Evolutionary conservation across 2,113 vertebrate species (phyloP).

Genomic region (Gobio gobio): DNA sequence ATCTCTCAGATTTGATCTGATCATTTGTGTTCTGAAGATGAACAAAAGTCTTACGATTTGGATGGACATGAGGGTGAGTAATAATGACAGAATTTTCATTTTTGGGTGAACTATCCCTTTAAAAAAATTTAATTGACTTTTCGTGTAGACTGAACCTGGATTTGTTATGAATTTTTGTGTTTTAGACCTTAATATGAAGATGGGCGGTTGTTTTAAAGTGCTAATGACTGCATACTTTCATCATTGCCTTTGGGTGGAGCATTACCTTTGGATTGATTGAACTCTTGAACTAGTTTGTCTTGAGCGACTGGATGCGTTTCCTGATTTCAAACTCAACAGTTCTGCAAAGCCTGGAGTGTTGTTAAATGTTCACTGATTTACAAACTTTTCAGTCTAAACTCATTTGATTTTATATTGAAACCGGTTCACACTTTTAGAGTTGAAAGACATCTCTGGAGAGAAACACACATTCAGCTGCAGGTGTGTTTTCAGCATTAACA

Average conservation of each 20-base stretch:
- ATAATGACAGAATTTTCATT: no score
- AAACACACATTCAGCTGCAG: background rate
- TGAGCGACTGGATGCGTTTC: background rate
- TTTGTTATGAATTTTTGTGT: background rate
- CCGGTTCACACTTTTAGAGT: background rate
- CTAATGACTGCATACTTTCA: background rate
- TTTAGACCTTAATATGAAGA: background rate
- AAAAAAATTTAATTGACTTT: background rate
- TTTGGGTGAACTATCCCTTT: background rate
- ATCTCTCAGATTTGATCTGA: no score
- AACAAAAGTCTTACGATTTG: no score
- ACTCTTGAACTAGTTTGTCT: background rate
- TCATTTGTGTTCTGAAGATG: no score
- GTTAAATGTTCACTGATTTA: background rate
- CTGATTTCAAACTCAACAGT: background rate
- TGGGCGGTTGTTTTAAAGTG: background rate
- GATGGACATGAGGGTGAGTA: no score
- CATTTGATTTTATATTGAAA: background rate
- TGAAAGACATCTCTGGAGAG: background rate
- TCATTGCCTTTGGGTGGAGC: background rate
- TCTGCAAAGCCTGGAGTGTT: background rate
- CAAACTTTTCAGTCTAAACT: background rate
- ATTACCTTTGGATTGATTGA: background rate
- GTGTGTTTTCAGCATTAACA: background rate
- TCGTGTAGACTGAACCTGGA: background rate